These are phyloP conservation scores for Otis tarda DNA, from an alignment of 2,113 vertebrate genomes.

Conservation along the genomic window DNA sequence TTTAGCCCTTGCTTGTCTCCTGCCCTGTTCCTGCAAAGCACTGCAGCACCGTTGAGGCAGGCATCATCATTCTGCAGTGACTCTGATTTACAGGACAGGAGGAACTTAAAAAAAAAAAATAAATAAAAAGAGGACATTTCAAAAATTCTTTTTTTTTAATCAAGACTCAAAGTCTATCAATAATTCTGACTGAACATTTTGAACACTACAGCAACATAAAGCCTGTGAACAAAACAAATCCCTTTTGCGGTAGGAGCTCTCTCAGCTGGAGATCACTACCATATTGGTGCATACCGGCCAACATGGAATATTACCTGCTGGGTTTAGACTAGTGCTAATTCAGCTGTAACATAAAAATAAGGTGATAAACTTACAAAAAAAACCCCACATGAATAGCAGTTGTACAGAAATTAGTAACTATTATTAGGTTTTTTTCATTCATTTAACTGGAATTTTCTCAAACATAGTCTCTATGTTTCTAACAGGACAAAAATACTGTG, in stretches of 20 bases:
- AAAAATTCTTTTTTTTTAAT: not conserved
- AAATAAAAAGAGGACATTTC: not conserved
- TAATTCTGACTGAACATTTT: not conserved
- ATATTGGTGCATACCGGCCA: not conserved
- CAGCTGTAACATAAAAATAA: not conserved
- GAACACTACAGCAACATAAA: not conserved
- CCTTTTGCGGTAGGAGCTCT: not conserved
- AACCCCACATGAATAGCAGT: not conserved
- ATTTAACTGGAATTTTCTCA: not conserved
- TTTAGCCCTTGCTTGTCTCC: not conserved
- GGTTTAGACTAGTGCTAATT: not conserved
- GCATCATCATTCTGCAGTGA: not conserved
- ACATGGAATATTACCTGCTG: not conserved
- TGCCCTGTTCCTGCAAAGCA: not conserved
- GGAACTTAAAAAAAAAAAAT: not conserved
- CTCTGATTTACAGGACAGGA: not conserved
- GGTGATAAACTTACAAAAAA: not conserved
- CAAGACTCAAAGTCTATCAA: not conserved
- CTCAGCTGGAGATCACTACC: not conserved
- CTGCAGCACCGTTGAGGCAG: not conserved
- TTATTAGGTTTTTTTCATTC: not conserved
- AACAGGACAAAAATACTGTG: not conserved
- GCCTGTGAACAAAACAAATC: not conserved
- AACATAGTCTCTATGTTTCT: not conserved
- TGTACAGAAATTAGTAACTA: not conserved